Percentiles rank a stretch among this genome's conserved stretches.
phyloP scores from a whole-genome alignment of 2,113 vertebrate genomes.

The Empidonax traillii region DNA sequence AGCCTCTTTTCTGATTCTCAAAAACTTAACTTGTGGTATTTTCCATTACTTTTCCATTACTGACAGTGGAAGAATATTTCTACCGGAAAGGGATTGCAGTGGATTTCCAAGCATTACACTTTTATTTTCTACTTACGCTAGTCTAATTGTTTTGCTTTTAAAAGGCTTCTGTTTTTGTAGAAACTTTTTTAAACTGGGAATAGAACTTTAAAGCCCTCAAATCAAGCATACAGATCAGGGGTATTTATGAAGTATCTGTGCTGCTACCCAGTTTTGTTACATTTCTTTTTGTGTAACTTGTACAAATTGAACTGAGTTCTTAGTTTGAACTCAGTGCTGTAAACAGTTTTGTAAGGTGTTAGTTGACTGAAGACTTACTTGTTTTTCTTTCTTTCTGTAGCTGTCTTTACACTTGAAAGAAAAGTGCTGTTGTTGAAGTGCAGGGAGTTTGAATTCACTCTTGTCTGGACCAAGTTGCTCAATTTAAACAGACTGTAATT shows the following conservation, averaged over 20 bases:
- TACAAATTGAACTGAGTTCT: not conserved
- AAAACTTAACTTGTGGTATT: not conserved
- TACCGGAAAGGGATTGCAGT: not conserved
- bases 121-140: not conserved
- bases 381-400: not conserved
- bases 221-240: not conserved
- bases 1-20: not conserved
- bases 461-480: not conserved
- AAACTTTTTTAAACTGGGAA: not conserved
- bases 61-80: slow-evolving; percentile 24
- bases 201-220: not conserved
- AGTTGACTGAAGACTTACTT: not conserved
- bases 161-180: not conserved
- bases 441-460: not conserved
- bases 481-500: slow-evolving; percentile 43
- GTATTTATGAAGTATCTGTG: slow-evolving; percentile 12
- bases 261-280: slow-evolving; percentile 37
- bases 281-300: not conserved
- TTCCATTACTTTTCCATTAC: slow-evolving; percentile 42
- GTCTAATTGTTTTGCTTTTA: not conserved
- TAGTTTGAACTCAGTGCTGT: not conserved
- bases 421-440: not conserved
- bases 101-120: not conserved
- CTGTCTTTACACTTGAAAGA: slow-evolving; percentile 1
- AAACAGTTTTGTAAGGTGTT: not conserved